Percentiles rank a stretch among this genome's conserved stretches.
Conservation (phyloP, 2,888 invertebrate genomes). For the Oxyteleia sp. region DNA sequence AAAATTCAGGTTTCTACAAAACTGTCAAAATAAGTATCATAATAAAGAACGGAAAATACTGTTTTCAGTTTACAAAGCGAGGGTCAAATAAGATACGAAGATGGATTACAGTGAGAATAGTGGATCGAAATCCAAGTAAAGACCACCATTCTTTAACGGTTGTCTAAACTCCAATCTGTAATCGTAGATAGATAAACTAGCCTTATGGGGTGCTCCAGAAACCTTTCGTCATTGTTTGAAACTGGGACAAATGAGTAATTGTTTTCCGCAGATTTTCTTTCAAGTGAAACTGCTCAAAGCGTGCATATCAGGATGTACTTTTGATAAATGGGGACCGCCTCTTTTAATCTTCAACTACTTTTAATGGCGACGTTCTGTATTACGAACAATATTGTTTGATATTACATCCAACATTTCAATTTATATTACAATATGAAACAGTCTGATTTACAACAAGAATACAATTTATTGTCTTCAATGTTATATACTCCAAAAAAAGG, state of each 20-base stretch:
- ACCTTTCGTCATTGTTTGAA: constrained; percentile 78
- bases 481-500: too few relatives aligned
- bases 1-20: not conserved
- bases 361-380: constrained; percentile 57
- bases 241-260: constrained; percentile 80
- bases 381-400: constrained; percentile 51
- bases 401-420: constrained; percentile 24
- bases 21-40: not conserved
- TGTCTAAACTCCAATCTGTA: constrained; percentile 70
- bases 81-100: constrained; percentile 42
- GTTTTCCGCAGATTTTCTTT: constrained; percentile 84
- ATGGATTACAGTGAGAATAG: constrained; percentile 29
- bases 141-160: constrained; percentile 49
- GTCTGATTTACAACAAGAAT: too few relatives aligned
- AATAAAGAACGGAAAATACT: not conserved
- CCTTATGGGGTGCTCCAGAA: constrained; percentile 74
- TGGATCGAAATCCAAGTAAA: constrained; percentile 31
- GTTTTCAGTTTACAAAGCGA: not conserved
- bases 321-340: constrained; percentile 68
- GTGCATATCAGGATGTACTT: constrained; percentile 70
- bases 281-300: constrained; percentile 73
- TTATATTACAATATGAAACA: too few relatives aligned
- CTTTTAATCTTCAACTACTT: constrained; percentile 68
- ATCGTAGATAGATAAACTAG: constrained; percentile 70
- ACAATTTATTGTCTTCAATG: too few relatives aligned